Evolutionary conservation across 2,113 vertebrate species (phyloP), one percentile per base, ranked within the genome.

Genomic region (Bubalus kerabau): DNA sequence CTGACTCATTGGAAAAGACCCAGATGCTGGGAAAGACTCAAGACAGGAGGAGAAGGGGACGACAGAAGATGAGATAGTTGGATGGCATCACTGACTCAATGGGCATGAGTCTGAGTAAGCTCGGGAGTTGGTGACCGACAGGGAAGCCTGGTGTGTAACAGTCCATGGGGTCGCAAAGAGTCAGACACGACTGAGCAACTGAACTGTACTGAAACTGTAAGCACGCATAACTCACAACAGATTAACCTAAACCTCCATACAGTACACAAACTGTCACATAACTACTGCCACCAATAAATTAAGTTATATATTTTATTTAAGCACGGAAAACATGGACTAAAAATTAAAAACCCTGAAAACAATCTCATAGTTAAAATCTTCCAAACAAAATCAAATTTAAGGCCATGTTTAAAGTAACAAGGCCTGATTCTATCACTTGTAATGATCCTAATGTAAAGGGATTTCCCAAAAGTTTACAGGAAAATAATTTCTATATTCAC

Each of bases 351-450:
- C 57, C 13, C n/a, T 86, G 26, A 90, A 90, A 90, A 82, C 28
- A 60, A 89, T 86, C 3, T 21, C 60, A 78, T 71, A 87, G 80
- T 62, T 59, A 80, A 93, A 90, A 52, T 16, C 43, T 92, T 74
- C 46, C 59, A 64, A 96, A 92, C 6, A 6, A 88, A 80, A 78
- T 28, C 90, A 95, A 91, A 87, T 87, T 80, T 85, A 93, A 92
- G 54, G 36, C n/a, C 52, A 54, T 43, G 90, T n/a, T 91, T 92
- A 94, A 94, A 94, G 30, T 59, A 71, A 62, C 3, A 93, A 64
- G 24, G 17, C 52, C 83, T 95, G 57, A 59, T 60, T 92, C 82
- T 92, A 86, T 57, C 88, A 59, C 46, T 52, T 87, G 57, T 30
- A 92, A 92, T 89, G 59, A 78, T 90, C 23, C 36, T 89, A 71